These are phyloP conservation scores for Leistus spinibarbis DNA, from an alignment of 2,888 invertebrate species.

Conservation along the genomic window DNA sequence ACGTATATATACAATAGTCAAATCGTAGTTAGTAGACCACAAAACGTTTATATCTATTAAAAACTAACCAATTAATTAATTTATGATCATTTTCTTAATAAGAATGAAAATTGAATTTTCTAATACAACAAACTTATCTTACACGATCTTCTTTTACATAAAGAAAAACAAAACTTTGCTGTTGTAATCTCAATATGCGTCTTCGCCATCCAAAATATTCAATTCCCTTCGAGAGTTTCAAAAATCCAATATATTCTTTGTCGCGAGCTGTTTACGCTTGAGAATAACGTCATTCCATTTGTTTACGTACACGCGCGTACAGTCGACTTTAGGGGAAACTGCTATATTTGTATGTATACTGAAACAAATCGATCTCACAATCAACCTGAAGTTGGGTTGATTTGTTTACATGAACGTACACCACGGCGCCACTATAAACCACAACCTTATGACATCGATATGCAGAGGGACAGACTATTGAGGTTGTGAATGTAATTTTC, in stretches of 20 bases:
- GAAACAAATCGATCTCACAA: slow-evolving; percentile 54
- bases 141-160: too few species aligned
- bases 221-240: slow-evolving; percentile 30
- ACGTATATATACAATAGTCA: too few species aligned
- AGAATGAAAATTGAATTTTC: too few species aligned
- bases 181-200: slow-evolving; percentile 13
- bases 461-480: background rate
- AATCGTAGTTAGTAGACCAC: too few species aligned
- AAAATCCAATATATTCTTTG: slow-evolving; percentile 37
- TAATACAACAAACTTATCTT: too few species aligned
- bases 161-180: too few species aligned
- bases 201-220: slow-evolving; percentile 21
- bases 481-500: too few species aligned
- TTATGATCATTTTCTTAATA: too few species aligned
- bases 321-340: background rate
- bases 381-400: slow-evolving; percentile 31
- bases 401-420: slow-evolving; percentile 33
- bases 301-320: background rate
- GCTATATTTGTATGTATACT: slow-evolving; percentile 53
- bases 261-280: slow-evolving; percentile 34
- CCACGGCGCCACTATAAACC: slow-evolving; percentile 18
- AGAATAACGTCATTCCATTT: slow-evolving; percentile 30
- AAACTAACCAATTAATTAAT: too few species aligned
- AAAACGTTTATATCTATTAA: too few species aligned
- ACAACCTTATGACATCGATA: slow-evolving; percentile 13